Evolutionary conservation across 2,888 invertebrate species (phyloP).

Genomic region (Epirrhoe tristata): DNA sequence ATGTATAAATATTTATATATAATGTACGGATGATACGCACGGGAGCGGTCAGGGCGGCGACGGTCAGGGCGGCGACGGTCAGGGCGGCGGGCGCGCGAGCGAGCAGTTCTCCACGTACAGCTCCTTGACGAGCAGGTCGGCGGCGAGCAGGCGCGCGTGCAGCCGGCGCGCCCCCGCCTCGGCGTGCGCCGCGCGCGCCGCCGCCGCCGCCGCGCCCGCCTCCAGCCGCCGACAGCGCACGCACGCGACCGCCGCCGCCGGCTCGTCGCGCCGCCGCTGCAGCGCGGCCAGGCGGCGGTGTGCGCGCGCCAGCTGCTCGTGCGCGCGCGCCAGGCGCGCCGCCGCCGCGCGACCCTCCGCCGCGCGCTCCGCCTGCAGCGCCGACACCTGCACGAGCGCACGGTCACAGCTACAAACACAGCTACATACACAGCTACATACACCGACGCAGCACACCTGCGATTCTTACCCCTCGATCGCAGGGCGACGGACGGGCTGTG

Average conservation of each 20-base stretch:
- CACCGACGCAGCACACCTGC: no score
- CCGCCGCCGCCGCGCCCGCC: conserved; percentile 82
- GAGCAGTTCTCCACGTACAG: conserved; percentile 94
- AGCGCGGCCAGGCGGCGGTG: conserved; percentile 87
- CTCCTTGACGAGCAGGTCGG: conserved; percentile 92
- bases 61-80: conserved; percentile 43
- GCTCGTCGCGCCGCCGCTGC: conserved; percentile 77
- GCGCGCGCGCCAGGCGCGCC: conserved; percentile 86
- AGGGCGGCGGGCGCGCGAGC: conserved; percentile 70
- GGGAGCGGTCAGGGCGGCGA: no score
- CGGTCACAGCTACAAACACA: background rate
- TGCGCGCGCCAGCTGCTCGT: conserved; percentile 90
- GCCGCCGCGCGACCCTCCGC: conserved; percentile 56
- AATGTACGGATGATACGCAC: no score
- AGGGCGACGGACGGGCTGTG: no score
- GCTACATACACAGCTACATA: no score
- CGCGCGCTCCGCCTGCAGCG: conserved; percentile 76
- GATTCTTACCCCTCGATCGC: no score
- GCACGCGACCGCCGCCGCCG: conserved; percentile 26
- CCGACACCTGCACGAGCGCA: conserved; percentile 18
- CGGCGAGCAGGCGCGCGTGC: conserved; percentile 88
- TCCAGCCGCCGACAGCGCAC: conserved; percentile 30
- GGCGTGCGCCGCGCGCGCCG: conserved; percentile 73
- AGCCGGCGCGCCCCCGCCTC: conserved; percentile 73
- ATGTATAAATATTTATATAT: no score